phyloP scores from a whole-genome alignment of 2,113 vertebrate genomes.

The Pachypanchax playfairii region DNA sequence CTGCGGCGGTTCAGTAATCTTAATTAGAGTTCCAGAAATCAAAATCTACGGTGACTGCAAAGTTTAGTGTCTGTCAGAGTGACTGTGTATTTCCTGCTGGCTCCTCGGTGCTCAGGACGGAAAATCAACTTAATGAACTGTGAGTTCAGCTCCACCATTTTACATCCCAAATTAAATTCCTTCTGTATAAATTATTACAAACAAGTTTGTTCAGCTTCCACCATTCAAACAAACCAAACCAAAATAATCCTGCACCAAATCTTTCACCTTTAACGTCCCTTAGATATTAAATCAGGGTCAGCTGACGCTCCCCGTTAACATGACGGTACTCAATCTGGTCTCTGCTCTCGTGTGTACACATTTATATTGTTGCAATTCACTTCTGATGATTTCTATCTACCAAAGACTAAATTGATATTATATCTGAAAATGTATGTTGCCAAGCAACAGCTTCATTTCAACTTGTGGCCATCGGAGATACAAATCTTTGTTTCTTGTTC shows the following conservation, averaged over 20 bases:
- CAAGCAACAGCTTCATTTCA: constrained; percentile 37
- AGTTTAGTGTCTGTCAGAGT: constrained; percentile 5
- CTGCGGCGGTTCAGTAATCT: constrained; percentile 7
- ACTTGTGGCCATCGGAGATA: constrained; percentile 22
- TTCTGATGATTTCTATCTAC: no score
- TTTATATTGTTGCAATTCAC: no score
- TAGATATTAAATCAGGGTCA: no score
- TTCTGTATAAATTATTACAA: neutral
- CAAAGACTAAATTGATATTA: constrained; percentile 22
- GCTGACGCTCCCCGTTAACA: no score
- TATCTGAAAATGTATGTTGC: constrained; percentile 31
- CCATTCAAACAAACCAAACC: no score
- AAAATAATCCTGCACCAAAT: no score
- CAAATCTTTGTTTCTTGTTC: constrained; percentile 11
- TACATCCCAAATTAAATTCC: constrained; percentile 40
- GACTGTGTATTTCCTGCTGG: constrained; percentile 6
- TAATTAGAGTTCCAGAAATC: constrained; percentile 10
- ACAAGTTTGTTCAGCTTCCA: constrained; percentile 3
- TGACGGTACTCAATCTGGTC: no score
- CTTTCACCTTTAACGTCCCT: neutral
- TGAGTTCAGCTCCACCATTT: constrained; percentile 17
- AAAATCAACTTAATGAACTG: constrained; percentile 37
- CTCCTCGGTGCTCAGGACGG: constrained; percentile 13
- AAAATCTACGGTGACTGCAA: neutral
- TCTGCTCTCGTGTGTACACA: no score